Percentiles rank a stretch among this genome's conserved stretches.
Conservation (phyloP, 2,797 vertebrate species). For the Myripristis jacobus region DNA sequence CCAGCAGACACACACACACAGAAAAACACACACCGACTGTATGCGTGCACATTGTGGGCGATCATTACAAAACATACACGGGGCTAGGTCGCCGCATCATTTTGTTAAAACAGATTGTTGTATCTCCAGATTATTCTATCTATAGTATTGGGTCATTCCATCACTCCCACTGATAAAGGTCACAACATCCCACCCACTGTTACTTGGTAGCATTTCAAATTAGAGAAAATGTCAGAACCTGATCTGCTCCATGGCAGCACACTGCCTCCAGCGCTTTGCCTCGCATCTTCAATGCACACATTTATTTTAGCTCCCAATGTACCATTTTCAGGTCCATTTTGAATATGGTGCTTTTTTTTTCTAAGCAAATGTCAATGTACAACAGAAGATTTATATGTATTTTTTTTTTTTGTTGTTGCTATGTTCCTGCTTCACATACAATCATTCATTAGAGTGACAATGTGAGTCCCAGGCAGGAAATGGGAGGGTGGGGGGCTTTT, state of each 20-base stretch:
- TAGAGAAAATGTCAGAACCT: constrained; percentile 78
- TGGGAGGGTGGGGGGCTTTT: too few species aligned
- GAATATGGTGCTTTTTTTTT: constrained; percentile 48
- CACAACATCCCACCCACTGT: constrained; percentile 69
- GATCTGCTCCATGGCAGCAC: constrained; percentile 65
- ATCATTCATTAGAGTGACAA: constrained; percentile 78
- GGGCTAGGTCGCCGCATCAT: constrained; percentile 28
- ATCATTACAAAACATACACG: constrained; percentile 18
- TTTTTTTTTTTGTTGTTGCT: constrained; percentile 44
- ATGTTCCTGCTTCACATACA: constrained; percentile 54
- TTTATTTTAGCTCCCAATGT: constrained; percentile 64
- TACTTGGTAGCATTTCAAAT: constrained; percentile 69
- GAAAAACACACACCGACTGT: constrained; percentile 1
- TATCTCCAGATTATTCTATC: constrained; percentile 54
- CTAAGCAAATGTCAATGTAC: constrained; percentile 68
- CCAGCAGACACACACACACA: constrained; percentile 7
- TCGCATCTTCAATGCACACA: constrained; percentile 61
- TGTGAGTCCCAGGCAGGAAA: constrained; percentile 71
- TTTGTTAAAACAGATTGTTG: constrained; percentile 57
- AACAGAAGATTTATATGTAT: constrained; percentile 58
- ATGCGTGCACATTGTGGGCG: constrained; percentile 8
- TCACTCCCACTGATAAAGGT: constrained; percentile 74
- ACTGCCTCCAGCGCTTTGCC: constrained; percentile 63
- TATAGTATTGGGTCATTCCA: constrained; percentile 58
- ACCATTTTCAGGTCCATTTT: constrained; percentile 63